Conservation (phyloP, 2,797 vertebrate genomes). For the Pitangus sulphuratus region DNA sequence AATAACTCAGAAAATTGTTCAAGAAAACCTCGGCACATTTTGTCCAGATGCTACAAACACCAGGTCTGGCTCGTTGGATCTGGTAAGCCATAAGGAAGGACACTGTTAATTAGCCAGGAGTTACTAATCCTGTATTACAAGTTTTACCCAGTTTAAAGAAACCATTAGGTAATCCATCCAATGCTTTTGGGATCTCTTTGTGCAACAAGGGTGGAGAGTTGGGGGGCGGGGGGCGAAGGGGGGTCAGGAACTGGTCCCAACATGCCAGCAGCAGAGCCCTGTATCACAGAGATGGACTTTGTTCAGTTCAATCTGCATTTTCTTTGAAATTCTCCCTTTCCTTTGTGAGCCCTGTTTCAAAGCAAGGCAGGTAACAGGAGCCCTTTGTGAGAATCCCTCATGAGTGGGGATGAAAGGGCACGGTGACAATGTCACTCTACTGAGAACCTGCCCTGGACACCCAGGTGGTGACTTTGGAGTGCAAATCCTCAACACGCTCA, state of each 20-base stretch:
- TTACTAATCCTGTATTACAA: conserved; percentile 61
- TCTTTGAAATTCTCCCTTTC: neutral
- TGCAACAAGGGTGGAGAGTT: conserved; percentile 52
- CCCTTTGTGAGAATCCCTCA: neutral
- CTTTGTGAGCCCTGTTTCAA: neutral
- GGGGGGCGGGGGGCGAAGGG: neutral
- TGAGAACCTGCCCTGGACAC: neutral
- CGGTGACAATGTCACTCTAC: neutral
- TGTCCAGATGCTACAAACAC: conserved; percentile 22
- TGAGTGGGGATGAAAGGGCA: neutral
- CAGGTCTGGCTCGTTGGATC: conserved; percentile 31
- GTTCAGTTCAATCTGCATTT: neutral
- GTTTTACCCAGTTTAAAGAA: conserved; percentile 67
- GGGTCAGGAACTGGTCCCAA: conserved; percentile 12
- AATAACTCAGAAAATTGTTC: neutral
- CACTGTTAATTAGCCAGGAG: conserved; percentile 49
- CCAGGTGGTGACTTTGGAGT: neutral
- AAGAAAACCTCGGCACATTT: neutral
- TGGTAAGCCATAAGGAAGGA: conserved; percentile 46
- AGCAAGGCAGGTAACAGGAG: neutral
- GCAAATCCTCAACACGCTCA: neutral
- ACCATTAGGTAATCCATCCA: conserved; percentile 71
- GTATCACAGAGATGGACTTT: neutral
- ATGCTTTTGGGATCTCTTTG: conserved; percentile 59
- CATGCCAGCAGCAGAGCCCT: conserved; percentile 14